These are phyloP conservation scores for Enteromius afrohamiltoni DNA, from an alignment of 2,797 vertebrate genomes.

Conservation along the genomic window DNA sequence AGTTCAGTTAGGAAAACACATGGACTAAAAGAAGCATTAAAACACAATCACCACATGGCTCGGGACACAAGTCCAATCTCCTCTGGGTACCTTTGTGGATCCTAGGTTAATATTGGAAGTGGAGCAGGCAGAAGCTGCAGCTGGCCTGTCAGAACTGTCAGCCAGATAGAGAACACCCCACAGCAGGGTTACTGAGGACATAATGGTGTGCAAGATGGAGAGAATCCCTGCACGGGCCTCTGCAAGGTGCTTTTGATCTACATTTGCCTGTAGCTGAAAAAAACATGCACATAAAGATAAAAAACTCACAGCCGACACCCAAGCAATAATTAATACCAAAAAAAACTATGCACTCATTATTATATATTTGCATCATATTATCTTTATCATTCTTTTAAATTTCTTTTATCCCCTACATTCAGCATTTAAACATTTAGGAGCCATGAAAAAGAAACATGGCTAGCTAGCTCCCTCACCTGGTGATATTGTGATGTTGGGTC, in stretches of 20 bases:
- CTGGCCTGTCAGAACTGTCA: slow-evolving; percentile 88
- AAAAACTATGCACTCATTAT: neutral
- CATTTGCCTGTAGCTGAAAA: slow-evolving; percentile 87
- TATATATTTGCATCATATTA: neutral
- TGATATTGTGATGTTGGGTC: slow-evolving; percentile 96
- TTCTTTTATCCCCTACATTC: neutral
- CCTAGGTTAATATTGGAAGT: slow-evolving; percentile 96
- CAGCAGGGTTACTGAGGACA: slow-evolving; percentile 95
- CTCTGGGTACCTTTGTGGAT: slow-evolving; percentile 88
- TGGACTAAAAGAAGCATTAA: neutral
- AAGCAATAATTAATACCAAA: neutral
- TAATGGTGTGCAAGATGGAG: slow-evolving; percentile 96
- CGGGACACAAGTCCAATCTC: neutral
- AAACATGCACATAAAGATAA: neutral
- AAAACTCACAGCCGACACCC: neutral
- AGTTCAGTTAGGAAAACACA: neutral
- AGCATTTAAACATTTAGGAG: neutral
- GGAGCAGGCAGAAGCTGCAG: slow-evolving; percentile 84
- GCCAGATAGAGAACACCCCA: slow-evolving; percentile 94
- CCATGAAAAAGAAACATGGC: slow-evolving; percentile 2
- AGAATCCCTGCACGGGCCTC: slow-evolving; percentile 96
- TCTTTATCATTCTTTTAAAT: neutral
- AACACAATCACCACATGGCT: neutral
- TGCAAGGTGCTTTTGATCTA: slow-evolving; percentile 94
- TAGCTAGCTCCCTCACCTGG: slow-evolving; percentile 83